phyloP scores from a whole-genome alignment of 2,113 vertebrate species.

The Eclectus roratus region DNA sequence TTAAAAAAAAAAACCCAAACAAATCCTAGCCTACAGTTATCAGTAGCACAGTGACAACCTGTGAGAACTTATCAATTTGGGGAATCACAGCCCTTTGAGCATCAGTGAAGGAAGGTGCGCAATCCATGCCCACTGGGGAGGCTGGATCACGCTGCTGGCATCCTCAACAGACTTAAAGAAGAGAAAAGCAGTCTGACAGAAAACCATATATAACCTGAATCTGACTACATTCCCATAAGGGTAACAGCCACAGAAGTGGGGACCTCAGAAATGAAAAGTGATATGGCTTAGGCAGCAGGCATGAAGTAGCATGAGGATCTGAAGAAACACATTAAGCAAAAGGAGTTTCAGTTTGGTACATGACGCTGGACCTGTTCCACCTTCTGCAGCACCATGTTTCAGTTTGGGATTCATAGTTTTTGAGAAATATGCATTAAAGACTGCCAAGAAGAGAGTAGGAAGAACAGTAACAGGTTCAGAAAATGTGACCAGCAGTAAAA shows the following conservation, averaged over 20 bases:
- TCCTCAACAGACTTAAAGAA: not conserved
- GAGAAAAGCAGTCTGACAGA: not conserved
- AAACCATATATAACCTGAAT: not conserved
- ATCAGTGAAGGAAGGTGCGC: not conserved
- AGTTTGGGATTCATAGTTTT: not conserved
- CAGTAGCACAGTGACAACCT: not conserved
- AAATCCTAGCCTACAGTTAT: not conserved
- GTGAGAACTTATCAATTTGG: not conserved
- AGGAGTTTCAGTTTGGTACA: not conserved
- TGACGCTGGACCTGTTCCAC: not conserved
- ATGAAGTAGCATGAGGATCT: not conserved
- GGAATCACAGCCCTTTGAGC: not conserved
- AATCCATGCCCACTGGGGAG: fast-evolving
- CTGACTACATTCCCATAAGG: not conserved
- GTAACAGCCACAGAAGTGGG: not conserved
- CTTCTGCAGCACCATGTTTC: not conserved
- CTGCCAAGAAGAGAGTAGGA: not conserved
- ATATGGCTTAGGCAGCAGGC: not conserved
- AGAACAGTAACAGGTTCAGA: not conserved
- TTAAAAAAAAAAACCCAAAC: not conserved
- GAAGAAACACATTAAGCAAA: fast-evolving
- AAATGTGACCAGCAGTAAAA: not conserved
- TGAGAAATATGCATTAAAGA: not conserved
- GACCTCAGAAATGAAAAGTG: not conserved
- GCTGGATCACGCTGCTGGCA: not conserved